These are phyloP conservation scores for Cyclargus thomasi DNA, from an alignment of 1,140 invertebrate genomes.

Conservation along the genomic window DNA sequence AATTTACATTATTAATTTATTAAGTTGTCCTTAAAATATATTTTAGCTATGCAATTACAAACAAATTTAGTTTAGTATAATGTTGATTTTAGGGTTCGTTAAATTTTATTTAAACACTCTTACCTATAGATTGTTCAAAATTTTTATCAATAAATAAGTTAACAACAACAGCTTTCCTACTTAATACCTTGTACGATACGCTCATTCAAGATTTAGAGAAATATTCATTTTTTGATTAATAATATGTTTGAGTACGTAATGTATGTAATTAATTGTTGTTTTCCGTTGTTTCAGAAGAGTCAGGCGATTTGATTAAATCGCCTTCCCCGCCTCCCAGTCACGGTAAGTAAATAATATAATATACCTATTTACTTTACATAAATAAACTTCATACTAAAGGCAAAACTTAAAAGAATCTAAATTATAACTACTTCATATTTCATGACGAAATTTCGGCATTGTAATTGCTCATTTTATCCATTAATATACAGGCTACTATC, in stretches of 20 bases:
- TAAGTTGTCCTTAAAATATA: constrained; percentile 3
- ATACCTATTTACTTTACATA: too few species aligned
- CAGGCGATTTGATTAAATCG: constrained; percentile 70
- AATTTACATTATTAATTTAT: constrained; percentile 13
- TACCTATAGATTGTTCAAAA: too few species aligned
- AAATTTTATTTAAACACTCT: background rate
- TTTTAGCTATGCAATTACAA: background rate
- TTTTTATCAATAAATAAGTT: background rate
- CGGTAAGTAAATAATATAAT: constrained; percentile 43
- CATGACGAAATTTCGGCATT: too few species aligned
- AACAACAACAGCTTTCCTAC: too few species aligned
- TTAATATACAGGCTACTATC: too few species aligned
- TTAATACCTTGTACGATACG: too few species aligned
- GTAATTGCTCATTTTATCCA: too few species aligned
- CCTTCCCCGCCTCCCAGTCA: constrained; percentile 73
- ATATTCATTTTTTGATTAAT: background rate
- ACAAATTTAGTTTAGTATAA: background rate
- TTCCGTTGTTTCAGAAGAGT: constrained; percentile 65
- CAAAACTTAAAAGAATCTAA: too few species aligned
- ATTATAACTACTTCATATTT: too few species aligned
- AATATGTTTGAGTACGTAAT: background rate
- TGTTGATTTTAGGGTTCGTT: background rate
- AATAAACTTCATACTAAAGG: too few species aligned
- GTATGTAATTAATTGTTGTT: constrained; percentile 11
- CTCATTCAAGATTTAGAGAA: background rate